A percentile compares a stretch with the other conserved stretches of the same genome.
These are phyloP conservation scores for Acanthis flammea DNA, from an alignment of 2,797 vertebrate genomes.

Conservation along the genomic window DNA sequence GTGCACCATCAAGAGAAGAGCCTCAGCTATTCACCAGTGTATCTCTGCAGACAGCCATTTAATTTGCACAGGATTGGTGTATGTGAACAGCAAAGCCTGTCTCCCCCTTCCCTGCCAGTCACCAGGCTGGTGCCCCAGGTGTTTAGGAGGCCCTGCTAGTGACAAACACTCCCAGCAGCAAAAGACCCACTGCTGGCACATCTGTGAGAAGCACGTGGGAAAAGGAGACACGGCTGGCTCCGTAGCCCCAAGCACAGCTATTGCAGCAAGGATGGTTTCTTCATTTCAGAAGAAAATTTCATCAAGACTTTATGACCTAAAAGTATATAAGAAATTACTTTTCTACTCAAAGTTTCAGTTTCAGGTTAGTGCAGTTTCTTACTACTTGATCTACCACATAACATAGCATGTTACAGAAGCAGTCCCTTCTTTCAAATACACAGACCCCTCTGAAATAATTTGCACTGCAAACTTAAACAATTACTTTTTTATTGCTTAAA, in stretches of 20 bases:
- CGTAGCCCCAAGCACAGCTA: rapidly evolving
- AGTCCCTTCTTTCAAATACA: background rate
- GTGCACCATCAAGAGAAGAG: rapidly evolving
- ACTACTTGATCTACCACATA: background rate
- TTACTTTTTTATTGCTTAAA: background rate
- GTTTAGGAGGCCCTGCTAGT: background rate
- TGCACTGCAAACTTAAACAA: background rate
- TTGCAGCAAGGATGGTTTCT: background rate
- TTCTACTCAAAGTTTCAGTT: background rate
- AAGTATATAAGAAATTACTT: background rate
- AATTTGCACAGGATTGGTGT: background rate
- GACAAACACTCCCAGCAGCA: background rate
- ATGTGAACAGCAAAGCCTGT: background rate
- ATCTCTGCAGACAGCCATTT: background rate
- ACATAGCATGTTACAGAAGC: background rate
- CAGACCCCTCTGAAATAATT: background rate
- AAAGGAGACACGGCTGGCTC: rapidly evolving
- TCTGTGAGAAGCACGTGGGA: rapidly evolving
- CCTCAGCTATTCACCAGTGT: rapidly evolving
- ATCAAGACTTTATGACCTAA: background rate
- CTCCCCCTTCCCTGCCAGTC: background rate
- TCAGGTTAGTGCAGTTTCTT: background rate
- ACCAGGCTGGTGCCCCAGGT: background rate
- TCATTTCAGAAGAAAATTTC: background rate
- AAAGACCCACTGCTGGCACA: background rate